Percentiles rank a stretch among this genome's conserved stretches.
Conservation (phyloP, 1,140 invertebrate species). For the Amyelois transitella region DNA sequence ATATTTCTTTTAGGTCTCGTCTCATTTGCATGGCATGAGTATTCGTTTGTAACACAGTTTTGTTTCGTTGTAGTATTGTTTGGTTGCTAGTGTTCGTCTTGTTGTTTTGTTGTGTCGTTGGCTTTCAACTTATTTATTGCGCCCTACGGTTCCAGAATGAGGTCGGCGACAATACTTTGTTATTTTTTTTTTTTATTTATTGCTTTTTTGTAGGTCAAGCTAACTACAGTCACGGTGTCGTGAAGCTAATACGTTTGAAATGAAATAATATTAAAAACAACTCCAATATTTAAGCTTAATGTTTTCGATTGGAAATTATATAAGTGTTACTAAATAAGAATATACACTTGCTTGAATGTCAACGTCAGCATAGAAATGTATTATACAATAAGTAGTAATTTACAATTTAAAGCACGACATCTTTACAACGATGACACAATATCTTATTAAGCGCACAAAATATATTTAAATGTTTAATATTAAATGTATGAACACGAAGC, state of each 20-base stretch:
- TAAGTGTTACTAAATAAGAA: too few relatives aligned
- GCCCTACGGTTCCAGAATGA: slow-evolving; percentile 8
- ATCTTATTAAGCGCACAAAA: not conserved
- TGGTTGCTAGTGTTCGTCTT: slow-evolving; percentile 44
- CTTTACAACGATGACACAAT: too few relatives aligned
- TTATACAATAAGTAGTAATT: too few relatives aligned
- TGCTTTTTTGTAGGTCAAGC: too few relatives aligned
- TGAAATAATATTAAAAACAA: too few relatives aligned
- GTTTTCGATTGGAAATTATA: too few relatives aligned
- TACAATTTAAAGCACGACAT: too few relatives aligned
- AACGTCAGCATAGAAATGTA: too few relatives aligned
- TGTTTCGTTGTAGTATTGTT: slow-evolving; percentile 37
- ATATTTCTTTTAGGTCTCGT: slow-evolving; percentile 9
- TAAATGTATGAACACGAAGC: not conserved
- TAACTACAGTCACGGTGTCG: too few relatives aligned
- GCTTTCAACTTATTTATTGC: slow-evolving; percentile 24
- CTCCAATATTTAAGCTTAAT: too few relatives aligned
- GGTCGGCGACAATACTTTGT: slow-evolving; percentile 1
- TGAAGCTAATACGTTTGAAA: too few relatives aligned
- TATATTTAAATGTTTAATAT: not conserved
- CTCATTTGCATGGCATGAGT: slow-evolving; percentile 61
- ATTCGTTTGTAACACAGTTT: slow-evolving; percentile 42
- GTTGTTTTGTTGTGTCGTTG: slow-evolving; percentile 29
- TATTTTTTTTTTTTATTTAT: slow-evolving; percentile 7
- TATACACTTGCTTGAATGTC: too few relatives aligned